Percentiles rank a stretch among this genome's conserved stretches.
Evolutionary conservation across 2,113 vertebrate genomes (phyloP).

Genomic region (Cavia aperea): DNA sequence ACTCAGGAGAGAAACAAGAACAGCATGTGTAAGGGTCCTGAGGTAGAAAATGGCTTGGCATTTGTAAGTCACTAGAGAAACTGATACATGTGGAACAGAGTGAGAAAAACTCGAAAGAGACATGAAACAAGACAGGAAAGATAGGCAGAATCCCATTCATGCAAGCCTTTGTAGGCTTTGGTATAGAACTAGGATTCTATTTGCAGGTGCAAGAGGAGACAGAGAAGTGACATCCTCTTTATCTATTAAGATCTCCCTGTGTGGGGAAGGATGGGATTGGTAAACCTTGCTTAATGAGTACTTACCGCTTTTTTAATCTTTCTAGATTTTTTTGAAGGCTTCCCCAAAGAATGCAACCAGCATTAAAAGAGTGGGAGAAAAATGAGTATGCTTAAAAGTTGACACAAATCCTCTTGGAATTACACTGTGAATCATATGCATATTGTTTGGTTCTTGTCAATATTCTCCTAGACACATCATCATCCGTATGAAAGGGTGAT

Average conservation of each 20-base stretch:
- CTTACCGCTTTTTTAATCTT: neutral
- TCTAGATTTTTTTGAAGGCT: neutral
- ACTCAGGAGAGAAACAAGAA: neutral
- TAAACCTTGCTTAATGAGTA: neutral
- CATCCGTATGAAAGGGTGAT: neutral
- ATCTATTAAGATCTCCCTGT: neutral
- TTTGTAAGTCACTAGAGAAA: slow-evolving; percentile 1
- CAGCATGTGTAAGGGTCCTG: neutral
- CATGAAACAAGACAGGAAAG: neutral
- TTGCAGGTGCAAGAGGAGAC: neutral
- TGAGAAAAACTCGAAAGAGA: neutral
- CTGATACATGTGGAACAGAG: neutral
- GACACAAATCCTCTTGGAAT: neutral
- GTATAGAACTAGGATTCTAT: neutral
- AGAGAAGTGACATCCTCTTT: neutral
- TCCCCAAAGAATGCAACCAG: neutral
- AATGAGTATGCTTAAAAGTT: neutral
- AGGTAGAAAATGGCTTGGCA: neutral
- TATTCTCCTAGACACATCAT: neutral
- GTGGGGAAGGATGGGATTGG: neutral
- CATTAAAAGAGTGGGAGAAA: neutral
- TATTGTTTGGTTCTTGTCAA: neutral
- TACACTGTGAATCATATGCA: neutral
- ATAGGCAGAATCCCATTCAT: neutral
- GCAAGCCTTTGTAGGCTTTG: neutral